phyloP scores from a whole-genome alignment of 1,140 invertebrate species.

The Plodia interpunctella region DNA sequence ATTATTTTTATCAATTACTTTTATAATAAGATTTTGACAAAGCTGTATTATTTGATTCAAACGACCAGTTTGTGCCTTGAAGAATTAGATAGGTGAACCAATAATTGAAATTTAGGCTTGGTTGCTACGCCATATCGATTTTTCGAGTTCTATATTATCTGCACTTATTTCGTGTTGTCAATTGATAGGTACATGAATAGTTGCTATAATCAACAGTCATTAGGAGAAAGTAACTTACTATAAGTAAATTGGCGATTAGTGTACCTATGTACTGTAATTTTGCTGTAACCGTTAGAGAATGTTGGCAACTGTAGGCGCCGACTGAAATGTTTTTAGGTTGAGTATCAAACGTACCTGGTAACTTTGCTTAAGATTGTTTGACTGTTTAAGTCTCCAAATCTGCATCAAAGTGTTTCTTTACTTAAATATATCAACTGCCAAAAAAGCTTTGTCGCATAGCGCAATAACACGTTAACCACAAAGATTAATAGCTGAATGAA shows the following conservation, averaged over 20 bases:
- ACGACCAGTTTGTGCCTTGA: constrained; percentile 9
- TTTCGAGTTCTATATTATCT: neutral
- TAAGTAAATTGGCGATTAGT: neutral
- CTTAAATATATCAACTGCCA: neutral
- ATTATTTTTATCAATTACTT: constrained; percentile 27
- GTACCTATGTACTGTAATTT: too few relatives aligned
- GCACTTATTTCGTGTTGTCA: neutral
- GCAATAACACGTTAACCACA: too few relatives aligned
- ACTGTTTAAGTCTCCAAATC: neutral
- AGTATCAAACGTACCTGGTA: neutral
- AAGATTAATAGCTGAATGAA: too few relatives aligned
- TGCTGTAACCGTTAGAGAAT: too few relatives aligned
- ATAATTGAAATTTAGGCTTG: neutral
- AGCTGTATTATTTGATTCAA: neutral
- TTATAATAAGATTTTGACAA: neutral
- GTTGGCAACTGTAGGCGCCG: too few relatives aligned
- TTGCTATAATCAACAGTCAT: neutral
- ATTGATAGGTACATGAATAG: neutral
- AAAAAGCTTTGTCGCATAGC: neutral
- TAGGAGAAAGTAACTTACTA: neutral
- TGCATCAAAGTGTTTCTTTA: neutral
- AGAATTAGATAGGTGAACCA: constrained; percentile 3
- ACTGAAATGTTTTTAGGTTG: neutral
- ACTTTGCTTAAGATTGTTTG: neutral
- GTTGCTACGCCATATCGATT: neutral